These are phyloP conservation scores for Drosophila pallidifrons DNA, from an alignment of 1,140 invertebrate species.

Conservation along the genomic window DNA sequence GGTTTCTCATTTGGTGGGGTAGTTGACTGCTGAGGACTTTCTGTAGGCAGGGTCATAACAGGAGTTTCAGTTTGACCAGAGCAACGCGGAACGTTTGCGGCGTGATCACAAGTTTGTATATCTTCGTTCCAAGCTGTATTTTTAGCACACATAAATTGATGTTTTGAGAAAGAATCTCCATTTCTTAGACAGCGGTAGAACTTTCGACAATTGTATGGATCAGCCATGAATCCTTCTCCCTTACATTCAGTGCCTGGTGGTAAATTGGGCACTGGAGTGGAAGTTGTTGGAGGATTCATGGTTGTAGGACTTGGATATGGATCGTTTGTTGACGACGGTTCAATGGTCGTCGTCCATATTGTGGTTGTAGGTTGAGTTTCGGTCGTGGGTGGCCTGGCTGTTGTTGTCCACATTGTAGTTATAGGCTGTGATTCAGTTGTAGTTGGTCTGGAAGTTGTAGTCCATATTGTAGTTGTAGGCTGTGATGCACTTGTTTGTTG, in stretches of 20 bases:
- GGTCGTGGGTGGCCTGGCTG: constrained; percentile 16
- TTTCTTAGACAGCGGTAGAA: constrained; percentile 87
- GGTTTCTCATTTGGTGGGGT: neutral
- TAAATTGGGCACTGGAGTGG: constrained; percentile 58
- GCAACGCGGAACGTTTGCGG: constrained; percentile 51
- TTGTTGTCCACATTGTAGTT: constrained; percentile 7
- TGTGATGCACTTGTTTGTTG: constrained; percentile 23
- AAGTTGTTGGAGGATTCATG: constrained; percentile 47
- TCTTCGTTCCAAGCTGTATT: constrained; percentile 85
- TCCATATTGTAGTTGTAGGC: constrained; percentile 3
- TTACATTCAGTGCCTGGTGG: constrained; percentile 78
- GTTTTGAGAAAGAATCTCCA: constrained; percentile 80
- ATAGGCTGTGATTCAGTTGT: constrained; percentile 18
- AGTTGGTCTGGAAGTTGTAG: constrained; percentile 5
- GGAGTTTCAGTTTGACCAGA: constrained; percentile 48
- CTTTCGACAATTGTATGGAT: constrained; percentile 87
- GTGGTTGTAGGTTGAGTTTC: constrained; percentile 35
- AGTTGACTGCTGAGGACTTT: constrained; percentile 42
- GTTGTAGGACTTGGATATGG: constrained; percentile 49
- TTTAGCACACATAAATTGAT: constrained; percentile 84
- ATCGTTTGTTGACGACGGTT: constrained; percentile 43
- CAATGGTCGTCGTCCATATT: constrained; percentile 20
- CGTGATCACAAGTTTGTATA: constrained; percentile 82
- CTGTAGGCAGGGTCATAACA: constrained; percentile 30
- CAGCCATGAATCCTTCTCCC: constrained; percentile 88